Percentiles rank a stretch among this genome's conserved stretches.
Conservation (phyloP, 1,140 invertebrate species). For the Trissolcus basalis region DNA sequence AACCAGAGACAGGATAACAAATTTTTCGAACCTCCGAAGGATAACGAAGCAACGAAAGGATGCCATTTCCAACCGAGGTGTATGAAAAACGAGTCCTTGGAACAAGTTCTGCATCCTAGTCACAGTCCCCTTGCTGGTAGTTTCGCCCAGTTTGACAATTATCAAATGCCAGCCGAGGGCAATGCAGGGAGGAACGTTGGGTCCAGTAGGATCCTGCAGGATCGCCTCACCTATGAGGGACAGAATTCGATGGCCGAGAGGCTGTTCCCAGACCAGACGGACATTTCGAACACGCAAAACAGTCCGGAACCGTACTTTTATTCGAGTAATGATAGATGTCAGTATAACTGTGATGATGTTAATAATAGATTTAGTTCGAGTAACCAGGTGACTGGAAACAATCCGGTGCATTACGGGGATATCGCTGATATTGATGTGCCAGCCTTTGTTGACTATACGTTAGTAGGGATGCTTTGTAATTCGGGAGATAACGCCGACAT, state of each 20-base stretch:
- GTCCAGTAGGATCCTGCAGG: constrained; percentile 54
- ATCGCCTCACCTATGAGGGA: constrained; percentile 53
- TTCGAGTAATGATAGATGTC: constrained; percentile 66
- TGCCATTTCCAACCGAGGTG: constrained; percentile 64
- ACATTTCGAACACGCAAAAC: constrained; percentile 55
- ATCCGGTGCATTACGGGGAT: constrained; percentile 54
- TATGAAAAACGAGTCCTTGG: constrained; percentile 57
- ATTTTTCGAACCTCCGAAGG: constrained; percentile 53
- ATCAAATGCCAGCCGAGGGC: constrained; percentile 51
- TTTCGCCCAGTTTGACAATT: constrained; percentile 50
- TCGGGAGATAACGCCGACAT: constrained; percentile 60
- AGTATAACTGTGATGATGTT: constrained; percentile 71
- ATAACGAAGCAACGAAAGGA: constrained; percentile 34
- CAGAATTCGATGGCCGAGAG: constrained; percentile 60
- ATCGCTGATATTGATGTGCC: constrained; percentile 68
- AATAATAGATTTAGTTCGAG: constrained; percentile 63
- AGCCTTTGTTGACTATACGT: constrained; percentile 72
- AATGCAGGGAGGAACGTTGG: constrained; percentile 26
- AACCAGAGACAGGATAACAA: constrained; percentile 47
- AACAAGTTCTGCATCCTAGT: constrained; percentile 60
- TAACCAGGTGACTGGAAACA: constrained; percentile 47
- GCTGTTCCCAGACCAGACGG: constrained; percentile 60
- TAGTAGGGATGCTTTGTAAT: constrained; percentile 73
- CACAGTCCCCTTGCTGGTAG: constrained; percentile 56
- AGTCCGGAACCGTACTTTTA: constrained; percentile 70